Base-by-base conservation (phyloP, 2,888 invertebrate species). In the Pandemis corylana region DNA sequence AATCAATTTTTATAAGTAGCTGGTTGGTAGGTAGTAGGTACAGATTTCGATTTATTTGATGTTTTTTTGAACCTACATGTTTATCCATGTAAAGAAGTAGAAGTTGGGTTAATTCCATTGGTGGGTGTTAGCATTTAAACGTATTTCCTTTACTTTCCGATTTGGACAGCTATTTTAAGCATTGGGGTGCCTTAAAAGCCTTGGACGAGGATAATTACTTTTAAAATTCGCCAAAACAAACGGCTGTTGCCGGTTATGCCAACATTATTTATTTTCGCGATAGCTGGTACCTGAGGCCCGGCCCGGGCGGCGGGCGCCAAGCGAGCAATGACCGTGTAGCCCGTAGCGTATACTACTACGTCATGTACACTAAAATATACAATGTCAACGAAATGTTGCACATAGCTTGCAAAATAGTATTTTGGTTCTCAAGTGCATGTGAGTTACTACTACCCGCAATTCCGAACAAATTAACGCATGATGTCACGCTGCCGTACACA, bases 261-360 rank as follows among this genome's bases (percentile, higher is more conserved):
- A 89, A 90, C 87, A 89, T 89, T 90, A 91, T 92, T 89, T 91
- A 91, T 92, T 89, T 91, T 89, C 87, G 90, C 90, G 84, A 86
- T 84, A 84, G 81, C 83, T 81, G 80, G 83, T 82, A 86, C 85
- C 86, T 87, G 91, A 83, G 90, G 90, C 90, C 59, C 89, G 86
- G 84, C 76, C 71, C 76, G 76, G 78, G 79, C 80, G 84, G 85
- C 86, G 83, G 80, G 79, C 82, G 81, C 78, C 80, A 81, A 77
- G 82, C 87, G 92, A 86, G 80, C 92, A 80, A 89, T 92, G 93
- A 93, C 92, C 92, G 92, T 87, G 74, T 74, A 67, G 51, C 77
- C 74, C 78, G 80, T 81, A 79, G 74, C 80, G 77, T 77, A 59
- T 49, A 76, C 73, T 49, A 61, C 76, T 68, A 68, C 74, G 72